These are phyloP conservation scores for Netelia inedita DNA, from an alignment of 2,888 invertebrate genomes.

Conservation along the genomic window DNA sequence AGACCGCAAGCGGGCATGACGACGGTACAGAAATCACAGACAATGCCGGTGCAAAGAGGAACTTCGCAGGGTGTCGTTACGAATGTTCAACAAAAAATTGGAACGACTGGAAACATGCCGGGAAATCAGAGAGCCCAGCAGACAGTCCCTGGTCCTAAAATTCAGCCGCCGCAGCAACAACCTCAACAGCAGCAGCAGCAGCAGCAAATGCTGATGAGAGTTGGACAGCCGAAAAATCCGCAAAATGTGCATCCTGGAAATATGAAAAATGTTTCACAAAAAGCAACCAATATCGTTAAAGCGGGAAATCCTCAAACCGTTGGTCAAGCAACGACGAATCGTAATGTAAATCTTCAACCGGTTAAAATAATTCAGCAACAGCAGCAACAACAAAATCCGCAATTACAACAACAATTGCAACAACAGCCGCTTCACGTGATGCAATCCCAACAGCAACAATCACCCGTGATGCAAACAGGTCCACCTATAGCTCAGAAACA, in stretches of 20 bases:
- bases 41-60: constrained; percentile 65
- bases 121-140: constrained; percentile 75
- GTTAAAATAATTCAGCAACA: constrained; percentile 86
- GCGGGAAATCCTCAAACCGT: constrained; percentile 73
- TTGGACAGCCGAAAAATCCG: constrained; percentile 76
- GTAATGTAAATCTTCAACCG: constrained; percentile 80
- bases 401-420: constrained; percentile 70
- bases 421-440: constrained; percentile 80
- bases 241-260: constrained; percentile 73
- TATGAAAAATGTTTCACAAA: constrained; percentile 74
- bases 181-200: constrained; percentile 72
- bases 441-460: constrained; percentile 82
- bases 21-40: constrained; percentile 74
- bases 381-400: constrained; percentile 65
- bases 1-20: constrained; percentile 68
- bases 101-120: constrained; percentile 69
- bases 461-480: constrained; percentile 66
- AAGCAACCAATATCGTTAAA: constrained; percentile 75
- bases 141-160: constrained; percentile 68
- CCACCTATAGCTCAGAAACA: constrained; percentile 79
- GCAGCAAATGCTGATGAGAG: constrained; percentile 79
- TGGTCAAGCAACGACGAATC: constrained; percentile 27
- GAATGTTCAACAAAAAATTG: constrained; percentile 75
- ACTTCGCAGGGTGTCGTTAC: constrained; percentile 56
- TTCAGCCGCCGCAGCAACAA: constrained; percentile 73